A percentile compares a stretch with the other conserved stretches of the same genome.
Evolutionary conservation across 2,113 vertebrate species (phyloP).

Genomic region (Columba livia): DNA sequence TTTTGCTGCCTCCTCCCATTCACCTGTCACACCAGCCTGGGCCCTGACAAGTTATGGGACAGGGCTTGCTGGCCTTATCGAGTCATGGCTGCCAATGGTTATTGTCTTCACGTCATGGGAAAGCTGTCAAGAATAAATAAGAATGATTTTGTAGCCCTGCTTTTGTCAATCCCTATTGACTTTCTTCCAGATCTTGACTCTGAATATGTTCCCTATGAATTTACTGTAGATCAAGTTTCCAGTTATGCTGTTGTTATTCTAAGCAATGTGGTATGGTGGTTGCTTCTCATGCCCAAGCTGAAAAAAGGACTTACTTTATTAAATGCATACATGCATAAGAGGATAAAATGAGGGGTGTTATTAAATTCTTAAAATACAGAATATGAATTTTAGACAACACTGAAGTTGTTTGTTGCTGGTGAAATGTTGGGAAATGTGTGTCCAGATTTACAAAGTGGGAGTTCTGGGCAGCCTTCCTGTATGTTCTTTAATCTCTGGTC

Average conservation of each 20-base stretch:
- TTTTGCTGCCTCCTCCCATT: not conserved
- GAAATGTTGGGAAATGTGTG: not conserved
- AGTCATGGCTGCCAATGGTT: fast-evolving
- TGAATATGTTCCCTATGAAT: not conserved
- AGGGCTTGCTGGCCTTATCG: not conserved
- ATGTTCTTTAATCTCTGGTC: not conserved
- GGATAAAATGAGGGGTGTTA: not conserved
- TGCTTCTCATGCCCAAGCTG: not conserved
- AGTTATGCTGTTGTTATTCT: not conserved
- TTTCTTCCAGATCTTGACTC: not conserved
- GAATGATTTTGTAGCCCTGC: not conserved
- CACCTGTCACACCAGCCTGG: not conserved
- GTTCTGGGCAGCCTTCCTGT: not conserved
- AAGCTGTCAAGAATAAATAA: not conserved
- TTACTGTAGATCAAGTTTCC: not conserved
- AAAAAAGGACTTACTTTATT: not conserved
- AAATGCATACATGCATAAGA: not conserved
- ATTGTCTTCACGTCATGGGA: not conserved
- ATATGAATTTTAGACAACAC: not conserved
- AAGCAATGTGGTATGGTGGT: not conserved
- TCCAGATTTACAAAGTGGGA: not conserved
- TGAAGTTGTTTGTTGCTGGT: not conserved
- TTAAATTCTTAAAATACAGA: not conserved
- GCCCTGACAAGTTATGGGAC: not conserved
- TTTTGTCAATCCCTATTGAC: not conserved